A percentile compares a stretch with the other conserved stretches of the same genome.
Evolutionary conservation across 2,113 vertebrate species (phyloP).

Genomic region (Vireo altiloquus): DNA sequence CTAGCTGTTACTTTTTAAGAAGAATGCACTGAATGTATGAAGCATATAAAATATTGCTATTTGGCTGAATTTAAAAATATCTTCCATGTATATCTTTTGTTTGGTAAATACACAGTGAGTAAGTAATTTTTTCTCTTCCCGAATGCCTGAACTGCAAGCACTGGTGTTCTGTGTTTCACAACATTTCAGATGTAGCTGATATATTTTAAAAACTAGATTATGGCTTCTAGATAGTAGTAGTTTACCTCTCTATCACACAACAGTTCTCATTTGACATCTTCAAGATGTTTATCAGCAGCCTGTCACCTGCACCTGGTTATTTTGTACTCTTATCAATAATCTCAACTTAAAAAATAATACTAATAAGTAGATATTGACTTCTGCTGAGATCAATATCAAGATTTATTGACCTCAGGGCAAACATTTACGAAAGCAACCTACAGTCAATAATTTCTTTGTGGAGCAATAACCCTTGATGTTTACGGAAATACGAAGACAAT

Average conservation of each 20-base stretch:
- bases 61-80: neutral
- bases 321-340: neutral
- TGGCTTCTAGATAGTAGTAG: neutral
- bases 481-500: accelerated
- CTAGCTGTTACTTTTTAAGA: neutral
- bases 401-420: slow-evolving; percentile 3
- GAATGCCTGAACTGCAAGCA: neutral
- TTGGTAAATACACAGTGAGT: neutral
- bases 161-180: neutral
- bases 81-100: neutral
- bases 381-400: neutral
- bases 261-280: neutral
- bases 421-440: neutral
- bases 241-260: neutral
- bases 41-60: neutral
- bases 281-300: neutral
- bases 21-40: neutral
- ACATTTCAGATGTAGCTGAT: neutral
- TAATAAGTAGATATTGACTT: neutral
- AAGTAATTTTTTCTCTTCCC: neutral
- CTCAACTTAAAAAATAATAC: neutral
- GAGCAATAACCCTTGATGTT: neutral
- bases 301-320: neutral
- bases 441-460: neutral
- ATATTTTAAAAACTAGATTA: neutral